Conservation (phyloP, 2,797 vertebrate species). For the Leptoclinus maculatus region DNA sequence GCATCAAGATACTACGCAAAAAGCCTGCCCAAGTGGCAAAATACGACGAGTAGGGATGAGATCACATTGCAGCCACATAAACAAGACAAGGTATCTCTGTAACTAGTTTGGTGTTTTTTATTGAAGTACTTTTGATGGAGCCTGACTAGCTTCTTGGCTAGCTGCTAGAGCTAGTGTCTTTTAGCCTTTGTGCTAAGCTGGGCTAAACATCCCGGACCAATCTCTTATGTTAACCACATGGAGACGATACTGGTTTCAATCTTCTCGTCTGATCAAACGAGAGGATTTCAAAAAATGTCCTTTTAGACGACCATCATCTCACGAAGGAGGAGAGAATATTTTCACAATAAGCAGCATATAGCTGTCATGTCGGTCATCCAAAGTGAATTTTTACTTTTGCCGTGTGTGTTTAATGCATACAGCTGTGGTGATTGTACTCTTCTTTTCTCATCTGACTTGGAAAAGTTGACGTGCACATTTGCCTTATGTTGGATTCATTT, state of each 20-base stretch:
- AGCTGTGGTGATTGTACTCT: constrained; percentile 71
- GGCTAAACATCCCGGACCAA: background rate
- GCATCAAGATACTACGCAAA: no score
- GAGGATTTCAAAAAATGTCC: constrained; percentile 30
- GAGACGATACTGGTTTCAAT: constrained; percentile 16
- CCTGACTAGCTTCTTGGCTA: background rate
- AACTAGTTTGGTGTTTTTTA: background rate
- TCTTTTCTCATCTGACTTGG: constrained; percentile 56
- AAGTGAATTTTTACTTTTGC: constrained; percentile 57
- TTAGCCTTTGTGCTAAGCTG: constrained; percentile 12
- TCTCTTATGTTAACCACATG: background rate
- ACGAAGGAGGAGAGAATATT: constrained; percentile 22
- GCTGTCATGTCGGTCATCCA: constrained; percentile 41
- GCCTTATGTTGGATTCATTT: constrained; percentile 78
- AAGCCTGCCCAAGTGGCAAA: background rate
- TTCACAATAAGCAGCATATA: constrained; percentile 19
- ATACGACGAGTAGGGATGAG: background rate
- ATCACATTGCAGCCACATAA: background rate
- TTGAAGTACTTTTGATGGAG: background rate
- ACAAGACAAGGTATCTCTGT: background rate
- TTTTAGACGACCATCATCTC: constrained; percentile 48
- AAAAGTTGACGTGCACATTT: constrained; percentile 65
- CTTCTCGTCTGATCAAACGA: constrained; percentile 10
- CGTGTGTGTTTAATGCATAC: constrained; percentile 67
- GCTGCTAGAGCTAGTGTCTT: background rate